phyloP scores from a whole-genome alignment of 2,113 vertebrate species.

The Leuciscus idus region DNA sequence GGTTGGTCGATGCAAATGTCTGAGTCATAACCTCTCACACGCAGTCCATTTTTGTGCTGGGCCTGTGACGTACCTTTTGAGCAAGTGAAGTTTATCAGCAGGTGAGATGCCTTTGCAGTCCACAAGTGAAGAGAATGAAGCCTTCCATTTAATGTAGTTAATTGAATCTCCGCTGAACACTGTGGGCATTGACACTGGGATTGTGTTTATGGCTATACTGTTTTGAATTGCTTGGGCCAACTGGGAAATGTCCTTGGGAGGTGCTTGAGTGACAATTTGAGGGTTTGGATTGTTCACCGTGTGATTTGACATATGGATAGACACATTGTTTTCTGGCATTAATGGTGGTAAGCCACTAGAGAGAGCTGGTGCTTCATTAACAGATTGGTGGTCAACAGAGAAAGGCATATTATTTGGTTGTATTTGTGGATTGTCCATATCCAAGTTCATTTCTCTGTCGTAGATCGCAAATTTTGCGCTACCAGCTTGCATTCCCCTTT shows the following conservation, averaged over 20 bases:
- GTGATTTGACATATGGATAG: background rate
- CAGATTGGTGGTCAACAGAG: background rate
- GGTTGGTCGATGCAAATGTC: too few species aligned
- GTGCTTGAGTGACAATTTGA: background rate
- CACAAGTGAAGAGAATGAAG: too few species aligned
- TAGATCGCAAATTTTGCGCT: too few species aligned
- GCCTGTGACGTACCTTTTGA: too few species aligned
- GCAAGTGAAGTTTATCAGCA: too few species aligned
- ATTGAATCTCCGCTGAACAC: too few species aligned
- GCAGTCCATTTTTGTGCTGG: too few species aligned
- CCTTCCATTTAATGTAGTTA: too few species aligned
- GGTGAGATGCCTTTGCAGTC: too few species aligned
- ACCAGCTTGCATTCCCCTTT: too few species aligned
- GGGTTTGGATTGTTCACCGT: conserved; percentile 20
- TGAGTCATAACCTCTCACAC: too few species aligned
- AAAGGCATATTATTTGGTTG: background rate
- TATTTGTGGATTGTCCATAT: background rate
- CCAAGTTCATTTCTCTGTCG: background rate
- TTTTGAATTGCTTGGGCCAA: conserved; percentile 7
- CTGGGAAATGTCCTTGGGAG: conserved; percentile 7
- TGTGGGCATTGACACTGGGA: conserved; percentile 30
- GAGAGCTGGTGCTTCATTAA: background rate
- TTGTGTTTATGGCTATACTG: conserved; percentile 32
- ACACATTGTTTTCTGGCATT: background rate
- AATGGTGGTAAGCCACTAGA: background rate